phyloP scores from a whole-genome alignment of 2,113 vertebrate species.

The Rhea pennata region DNA sequence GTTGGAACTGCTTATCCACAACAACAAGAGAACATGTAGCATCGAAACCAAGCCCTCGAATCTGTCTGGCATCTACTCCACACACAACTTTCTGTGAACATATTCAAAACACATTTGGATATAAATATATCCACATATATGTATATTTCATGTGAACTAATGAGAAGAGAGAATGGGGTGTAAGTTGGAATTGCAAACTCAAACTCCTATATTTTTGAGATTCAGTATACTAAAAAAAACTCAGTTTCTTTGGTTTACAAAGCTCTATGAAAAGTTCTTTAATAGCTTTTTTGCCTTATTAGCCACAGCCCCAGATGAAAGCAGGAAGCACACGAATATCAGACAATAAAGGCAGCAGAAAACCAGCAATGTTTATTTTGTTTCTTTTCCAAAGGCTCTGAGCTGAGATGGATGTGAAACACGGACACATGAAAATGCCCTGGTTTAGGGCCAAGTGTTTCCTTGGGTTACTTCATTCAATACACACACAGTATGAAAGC shows the following conservation, averaged over 20 bases:
- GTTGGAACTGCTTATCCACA: conserved; percentile 85
- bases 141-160: not conserved
- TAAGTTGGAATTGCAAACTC: not conserved
- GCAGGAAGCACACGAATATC: not conserved
- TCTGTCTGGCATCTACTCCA: conserved; percentile 72
- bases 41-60: conserved; percentile 93
- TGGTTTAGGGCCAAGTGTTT: not conserved
- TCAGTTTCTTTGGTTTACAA: not conserved
- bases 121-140: not conserved
- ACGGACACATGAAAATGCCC: not conserved
- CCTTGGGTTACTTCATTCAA: not conserved
- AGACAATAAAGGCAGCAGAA: not conserved
- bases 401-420: not conserved
- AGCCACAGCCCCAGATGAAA: not conserved
- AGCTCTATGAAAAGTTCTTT: not conserved
- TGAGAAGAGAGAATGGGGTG: not conserved
- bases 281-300: not conserved
- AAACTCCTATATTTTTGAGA: not conserved
- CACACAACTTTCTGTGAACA: conserved; percentile 82
- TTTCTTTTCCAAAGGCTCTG: not conserved
- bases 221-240: not conserved
- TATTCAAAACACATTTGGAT: not conserved
- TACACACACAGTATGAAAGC: not conserved
- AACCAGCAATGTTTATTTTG: not conserved
- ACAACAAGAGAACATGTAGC: conserved; percentile 95